Evolutionary conservation across 2,113 vertebrate genomes (phyloP).

Genomic region (Parus major): DNA sequence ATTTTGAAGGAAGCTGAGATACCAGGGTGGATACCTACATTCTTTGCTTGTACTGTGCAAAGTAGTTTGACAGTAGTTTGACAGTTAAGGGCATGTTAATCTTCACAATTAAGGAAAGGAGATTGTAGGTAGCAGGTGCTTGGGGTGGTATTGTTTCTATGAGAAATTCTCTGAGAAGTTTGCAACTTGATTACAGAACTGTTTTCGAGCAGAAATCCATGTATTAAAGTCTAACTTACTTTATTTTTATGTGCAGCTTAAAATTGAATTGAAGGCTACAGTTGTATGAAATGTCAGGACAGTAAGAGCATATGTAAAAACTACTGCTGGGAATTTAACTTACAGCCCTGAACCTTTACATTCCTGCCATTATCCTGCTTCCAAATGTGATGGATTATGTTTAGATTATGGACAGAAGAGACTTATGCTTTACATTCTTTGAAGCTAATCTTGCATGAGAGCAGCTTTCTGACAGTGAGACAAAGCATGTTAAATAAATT

Average conservation of each 20-base stretch:
- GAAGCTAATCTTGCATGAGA: background rate
- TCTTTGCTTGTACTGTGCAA: background rate
- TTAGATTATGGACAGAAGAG: background rate
- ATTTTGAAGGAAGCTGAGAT: background rate
- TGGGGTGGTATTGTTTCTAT: background rate
- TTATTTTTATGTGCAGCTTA: background rate
- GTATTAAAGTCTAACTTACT: background rate
- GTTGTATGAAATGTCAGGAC: background rate
- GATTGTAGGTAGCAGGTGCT: background rate
- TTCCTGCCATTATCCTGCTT: background rate
- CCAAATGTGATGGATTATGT: background rate
- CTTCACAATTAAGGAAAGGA: background rate
- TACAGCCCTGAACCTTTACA: background rate
- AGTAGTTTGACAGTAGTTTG: background rate
- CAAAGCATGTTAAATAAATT: background rate
- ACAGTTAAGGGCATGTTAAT: background rate
- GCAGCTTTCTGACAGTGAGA: background rate
- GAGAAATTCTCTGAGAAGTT: background rate
- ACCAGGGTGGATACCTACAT: fast-evolving
- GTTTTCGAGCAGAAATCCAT: background rate
- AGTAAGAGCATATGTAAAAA: background rate
- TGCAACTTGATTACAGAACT: background rate
- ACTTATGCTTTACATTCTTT: background rate
- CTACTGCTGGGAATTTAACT: background rate
- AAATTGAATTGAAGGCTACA: background rate